Percentiles rank a stretch among this genome's conserved stretches.
phyloP scores from a whole-genome alignment of 37 sponge, comb jelly and placozoan genomes.

The Haliclona indistincta region DNA sequence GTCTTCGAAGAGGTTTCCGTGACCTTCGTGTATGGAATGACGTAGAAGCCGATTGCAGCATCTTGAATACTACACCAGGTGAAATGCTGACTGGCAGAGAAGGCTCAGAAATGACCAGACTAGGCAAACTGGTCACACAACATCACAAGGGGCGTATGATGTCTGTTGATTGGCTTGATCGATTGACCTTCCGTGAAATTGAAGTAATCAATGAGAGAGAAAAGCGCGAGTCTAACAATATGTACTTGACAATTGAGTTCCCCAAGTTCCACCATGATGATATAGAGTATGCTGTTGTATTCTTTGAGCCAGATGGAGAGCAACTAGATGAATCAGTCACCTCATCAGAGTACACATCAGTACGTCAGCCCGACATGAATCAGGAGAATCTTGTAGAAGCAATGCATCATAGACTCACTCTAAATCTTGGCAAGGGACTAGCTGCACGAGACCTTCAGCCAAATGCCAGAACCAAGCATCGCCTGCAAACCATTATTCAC shows the following conservation, averaged over 20 bases:
- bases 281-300: conserved; percentile 76
- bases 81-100: conserved; percentile 30
- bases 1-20: conserved; percentile 73
- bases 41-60: conserved; percentile 60
- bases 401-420: conserved; percentile 92
- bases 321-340: conserved; percentile 28
- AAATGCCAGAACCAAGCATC: conserved; percentile 44
- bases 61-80: conserved; percentile 55
- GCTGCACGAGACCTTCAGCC: conserved; percentile 80
- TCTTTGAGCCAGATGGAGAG: conserved; percentile 67
- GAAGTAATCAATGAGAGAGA: conserved; percentile 92
- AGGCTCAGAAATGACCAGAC: conserved; percentile 65
- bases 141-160: conserved; percentile 87
- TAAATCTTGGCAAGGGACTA: conserved; percentile 69
- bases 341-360: conserved; percentile 50
- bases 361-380: conserved; percentile 77
- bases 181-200: conserved; percentile 91
- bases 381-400: conserved; percentile 91
- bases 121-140: conserved; percentile 80
- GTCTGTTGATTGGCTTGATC: conserved; percentile 96
- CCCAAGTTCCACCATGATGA: conserved; percentile 74
- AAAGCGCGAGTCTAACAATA: conserved; percentile 70
- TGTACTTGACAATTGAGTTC: conserved; percentile 88
- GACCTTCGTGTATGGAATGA: conserved; percentile 87
- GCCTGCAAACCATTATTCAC: conserved; percentile 67